Conservation (phyloP, 1,140 invertebrate species). For the Apocrypta bakeri region DNA sequence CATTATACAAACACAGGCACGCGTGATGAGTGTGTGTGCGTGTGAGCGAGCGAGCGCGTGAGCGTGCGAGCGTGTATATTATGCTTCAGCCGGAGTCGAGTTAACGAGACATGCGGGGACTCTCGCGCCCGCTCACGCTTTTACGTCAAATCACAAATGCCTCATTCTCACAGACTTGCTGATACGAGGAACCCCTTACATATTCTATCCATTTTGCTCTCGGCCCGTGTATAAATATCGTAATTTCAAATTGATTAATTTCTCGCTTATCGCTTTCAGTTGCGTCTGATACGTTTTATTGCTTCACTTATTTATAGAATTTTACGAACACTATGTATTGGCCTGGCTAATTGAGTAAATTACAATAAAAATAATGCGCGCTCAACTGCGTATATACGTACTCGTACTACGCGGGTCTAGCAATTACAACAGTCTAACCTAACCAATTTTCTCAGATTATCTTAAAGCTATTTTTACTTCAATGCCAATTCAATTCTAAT, state of each 20-base stretch:
- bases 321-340: not conserved
- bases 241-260: not conserved
- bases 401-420: no score
- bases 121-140: not conserved
- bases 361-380: not conserved
- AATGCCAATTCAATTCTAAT: no score
- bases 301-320: not conserved
- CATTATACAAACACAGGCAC: not conserved
- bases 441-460: no score
- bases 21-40: no score
- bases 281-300: not conserved
- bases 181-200: not conserved
- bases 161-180: no score
- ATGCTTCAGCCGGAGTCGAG: not conserved
- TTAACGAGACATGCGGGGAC: not conserved
- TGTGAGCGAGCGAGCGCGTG: no score
- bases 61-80: not conserved
- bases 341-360: not conserved
- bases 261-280: not conserved
- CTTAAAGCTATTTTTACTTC: no score
- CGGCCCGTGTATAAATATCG: not conserved
- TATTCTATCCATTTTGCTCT: not conserved
- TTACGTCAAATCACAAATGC: conserved; percentile 5
- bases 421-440: not conserved
- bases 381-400: no score